A percentile compares a stretch with the other conserved stretches of the same genome.
These are phyloP conservation scores for Formica exsecta DNA, from an alignment of 1,140 invertebrate species.

Conservation along the genomic window DNA sequence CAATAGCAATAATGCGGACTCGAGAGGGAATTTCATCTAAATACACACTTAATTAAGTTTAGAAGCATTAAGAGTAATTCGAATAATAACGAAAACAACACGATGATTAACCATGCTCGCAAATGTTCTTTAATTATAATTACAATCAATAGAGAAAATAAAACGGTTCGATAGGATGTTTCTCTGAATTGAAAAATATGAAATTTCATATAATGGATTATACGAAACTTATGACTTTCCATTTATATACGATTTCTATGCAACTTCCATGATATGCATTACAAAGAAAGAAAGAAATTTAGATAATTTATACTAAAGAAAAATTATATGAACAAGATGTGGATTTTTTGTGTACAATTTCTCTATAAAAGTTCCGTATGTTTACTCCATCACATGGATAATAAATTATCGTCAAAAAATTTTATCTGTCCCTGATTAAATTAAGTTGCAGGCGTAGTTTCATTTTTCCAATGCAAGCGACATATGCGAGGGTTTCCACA, in stretches of 20 bases:
- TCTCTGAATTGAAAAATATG: too few relatives aligned
- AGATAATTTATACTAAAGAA: neutral
- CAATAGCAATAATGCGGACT: neutral
- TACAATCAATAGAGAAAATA: neutral
- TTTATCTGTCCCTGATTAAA: neutral
- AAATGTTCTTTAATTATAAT: constrained; percentile 22
- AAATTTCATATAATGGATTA: too few relatives aligned
- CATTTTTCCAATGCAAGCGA: constrained; percentile 25
- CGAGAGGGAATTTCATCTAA: constrained; percentile 22
- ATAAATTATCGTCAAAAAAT: neutral
- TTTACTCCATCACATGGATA: neutral
- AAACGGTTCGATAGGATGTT: too few relatives aligned
- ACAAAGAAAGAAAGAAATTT: neutral
- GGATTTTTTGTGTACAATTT: neutral
- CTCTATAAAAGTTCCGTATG: neutral
- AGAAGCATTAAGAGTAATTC: constrained; percentile 22
- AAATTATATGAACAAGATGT: neutral
- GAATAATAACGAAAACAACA: neutral
- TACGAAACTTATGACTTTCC: neutral
- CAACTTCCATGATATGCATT: neutral
- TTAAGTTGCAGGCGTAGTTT: neutral
- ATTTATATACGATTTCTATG: neutral
- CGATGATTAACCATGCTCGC: neutral
- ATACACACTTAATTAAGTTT: constrained; percentile 35
- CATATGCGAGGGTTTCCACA: constrained; percentile 30